Evolutionary conservation across 2,888 invertebrate genomes (phyloP).

Genomic region (Apotomis turbidana): DNA sequence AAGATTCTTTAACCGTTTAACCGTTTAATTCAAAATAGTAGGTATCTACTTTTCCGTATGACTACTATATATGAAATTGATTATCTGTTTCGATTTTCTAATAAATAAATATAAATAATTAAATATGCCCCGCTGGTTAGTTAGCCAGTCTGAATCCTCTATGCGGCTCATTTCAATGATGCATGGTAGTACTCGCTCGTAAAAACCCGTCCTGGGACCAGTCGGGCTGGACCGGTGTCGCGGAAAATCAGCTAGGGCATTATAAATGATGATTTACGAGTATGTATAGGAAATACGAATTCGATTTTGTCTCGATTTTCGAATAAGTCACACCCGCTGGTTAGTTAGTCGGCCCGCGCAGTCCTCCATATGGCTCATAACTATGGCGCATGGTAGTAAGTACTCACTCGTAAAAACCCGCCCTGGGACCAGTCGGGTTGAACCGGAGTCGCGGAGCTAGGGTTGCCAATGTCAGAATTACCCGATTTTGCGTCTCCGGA

Average conservation of each 20-base stretch:
- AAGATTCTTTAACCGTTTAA: no score
- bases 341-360: neutral
- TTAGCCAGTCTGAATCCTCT: neutral
- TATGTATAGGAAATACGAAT: neutral
- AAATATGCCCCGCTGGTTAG: neutral
- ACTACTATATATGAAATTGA: no score
- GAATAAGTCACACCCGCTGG: neutral
- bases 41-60: neutral
- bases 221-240: constrained; percentile 23
- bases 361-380: constrained; percentile 17
- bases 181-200: constrained; percentile 33
- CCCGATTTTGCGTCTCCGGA: neutral
- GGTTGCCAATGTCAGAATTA: constrained; percentile 2
- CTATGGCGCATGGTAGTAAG: constrained; percentile 24
- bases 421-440: constrained; percentile 22
- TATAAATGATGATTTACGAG: neutral
- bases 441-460: constrained; percentile 25
- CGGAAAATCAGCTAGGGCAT: neutral
- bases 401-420: constrained; percentile 31
- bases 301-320: no score
- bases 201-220: constrained; percentile 28
- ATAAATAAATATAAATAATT: no score
- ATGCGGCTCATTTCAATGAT: constrained; percentile 23
- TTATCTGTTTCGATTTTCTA: no score
- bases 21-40: neutral